These are phyloP conservation scores for Heteromormyrus szaboi DNA, from an alignment of 2,797 vertebrate genomes.

Conservation along the genomic window DNA sequence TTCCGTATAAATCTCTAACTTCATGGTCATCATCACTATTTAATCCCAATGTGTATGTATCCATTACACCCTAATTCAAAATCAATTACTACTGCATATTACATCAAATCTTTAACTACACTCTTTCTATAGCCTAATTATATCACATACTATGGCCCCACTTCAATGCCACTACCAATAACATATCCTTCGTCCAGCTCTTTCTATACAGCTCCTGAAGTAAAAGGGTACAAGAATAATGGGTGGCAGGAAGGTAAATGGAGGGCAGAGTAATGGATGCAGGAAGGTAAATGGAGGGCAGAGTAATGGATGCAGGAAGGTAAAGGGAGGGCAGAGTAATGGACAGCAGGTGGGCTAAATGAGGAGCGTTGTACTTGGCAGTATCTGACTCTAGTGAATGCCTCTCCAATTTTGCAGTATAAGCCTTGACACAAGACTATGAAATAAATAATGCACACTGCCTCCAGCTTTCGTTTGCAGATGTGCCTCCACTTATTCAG, in stretches of 20 bases:
- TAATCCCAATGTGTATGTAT: neutral
- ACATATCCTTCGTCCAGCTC: neutral
- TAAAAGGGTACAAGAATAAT: neutral
- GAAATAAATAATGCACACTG: conserved; percentile 9
- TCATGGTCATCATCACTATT: neutral
- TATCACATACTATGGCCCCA: neutral
- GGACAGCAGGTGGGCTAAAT: conserved; percentile 10
- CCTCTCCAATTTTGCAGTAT: neutral
- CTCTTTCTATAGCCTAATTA: neutral
- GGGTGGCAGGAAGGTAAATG: neutral
- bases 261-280: conserved; percentile 13
- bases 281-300: conserved; percentile 5
- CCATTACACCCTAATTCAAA: neutral
- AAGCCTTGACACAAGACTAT: conserved; percentile 1
- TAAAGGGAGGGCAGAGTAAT: conserved; percentile 12
- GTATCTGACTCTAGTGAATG: conserved; percentile 14
- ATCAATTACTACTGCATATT: neutral
- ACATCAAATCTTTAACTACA: neutral
- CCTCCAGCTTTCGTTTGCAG: conserved; percentile 12
- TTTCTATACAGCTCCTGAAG: neutral
- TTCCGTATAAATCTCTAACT: neutral
- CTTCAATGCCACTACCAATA: neutral
- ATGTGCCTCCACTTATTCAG: neutral
- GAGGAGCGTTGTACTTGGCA: conserved; percentile 1
- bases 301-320: conserved; percentile 3